Evolutionary conservation across 2,113 vertebrate genomes (phyloP), one percentile per base, ranked within the genome.

Genomic region (Pundamilia nyererei): DNA sequence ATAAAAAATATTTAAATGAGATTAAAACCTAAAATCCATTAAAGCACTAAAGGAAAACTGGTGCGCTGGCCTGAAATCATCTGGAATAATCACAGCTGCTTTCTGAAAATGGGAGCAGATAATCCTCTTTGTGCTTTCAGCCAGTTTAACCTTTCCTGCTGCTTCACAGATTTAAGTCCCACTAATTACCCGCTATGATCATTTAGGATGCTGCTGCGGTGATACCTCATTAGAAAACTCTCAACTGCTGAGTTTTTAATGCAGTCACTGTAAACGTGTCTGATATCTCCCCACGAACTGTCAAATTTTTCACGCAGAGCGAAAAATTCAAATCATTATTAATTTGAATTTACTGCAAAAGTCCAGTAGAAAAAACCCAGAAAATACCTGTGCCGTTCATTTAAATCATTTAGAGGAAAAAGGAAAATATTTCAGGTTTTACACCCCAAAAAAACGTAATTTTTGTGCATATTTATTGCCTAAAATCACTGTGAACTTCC

Each of bases 41-140:
- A 77, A 77, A 77, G 70, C 42, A 49, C 42, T 77, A 77, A 77
- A 77, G 70, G 42, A 77, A 77, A 77, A 77, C 70, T 49, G 70
- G 70, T 77, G 24, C 4, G 15, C 42, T 77, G 38, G 47, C 58
- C 85, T 42, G 85, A 81, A 88, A 83, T 80, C 77, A 70, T 83
- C n/a, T 81, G 85, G 47, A 81, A 54, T 45, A 21, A 88, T 80
- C 82, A 81, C 81, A 87, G 79, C 81, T 75, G 86, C 51, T 70
- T 85, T 92, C 86, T 51, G 72, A 77, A 77, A 77, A 77, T 51
- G 45, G 72, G 72, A 77, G 45, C 45, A 77, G 72, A 77, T 77
- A 77, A 93, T 91, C 89, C 88, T 93, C 84, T 88, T 87, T 92
- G 62, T 83, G 84, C 72, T 89, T 83, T 89, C 60, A 38, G 77